Conservation (phyloP, 2,113 vertebrate genomes). For the Diglossa brunneiventris region DNA sequence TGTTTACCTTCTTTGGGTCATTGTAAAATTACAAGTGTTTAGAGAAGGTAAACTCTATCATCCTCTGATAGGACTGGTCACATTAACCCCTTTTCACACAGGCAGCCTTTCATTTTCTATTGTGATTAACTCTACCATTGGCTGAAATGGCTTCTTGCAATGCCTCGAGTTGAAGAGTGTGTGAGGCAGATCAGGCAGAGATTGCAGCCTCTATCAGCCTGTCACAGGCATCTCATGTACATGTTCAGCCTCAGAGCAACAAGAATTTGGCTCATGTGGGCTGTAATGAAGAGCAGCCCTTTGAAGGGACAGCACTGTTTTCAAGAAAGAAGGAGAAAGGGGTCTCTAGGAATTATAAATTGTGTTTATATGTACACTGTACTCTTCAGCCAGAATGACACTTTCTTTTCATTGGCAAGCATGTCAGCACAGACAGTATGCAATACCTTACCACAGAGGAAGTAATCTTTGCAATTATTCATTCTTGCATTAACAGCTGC, state of each 20-base stretch:
- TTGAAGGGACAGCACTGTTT: background rate
- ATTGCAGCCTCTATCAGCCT: background rate
- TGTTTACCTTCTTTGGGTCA: background rate
- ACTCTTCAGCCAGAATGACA: background rate
- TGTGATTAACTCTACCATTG: background rate
- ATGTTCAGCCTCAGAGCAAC: rapidly evolving
- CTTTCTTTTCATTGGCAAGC: background rate
- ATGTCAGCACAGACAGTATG: background rate
- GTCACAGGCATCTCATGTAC: background rate
- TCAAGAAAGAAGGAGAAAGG: background rate
- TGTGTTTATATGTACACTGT: background rate
- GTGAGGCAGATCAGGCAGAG: background rate
- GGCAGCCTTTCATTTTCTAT: background rate
- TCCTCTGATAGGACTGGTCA: background rate
- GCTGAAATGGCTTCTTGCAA: background rate
- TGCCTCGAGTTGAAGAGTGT: background rate
- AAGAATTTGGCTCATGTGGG: background rate
- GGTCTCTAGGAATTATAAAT: background rate
- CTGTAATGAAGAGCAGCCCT: background rate
- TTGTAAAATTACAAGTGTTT: background rate
- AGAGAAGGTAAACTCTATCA: background rate
- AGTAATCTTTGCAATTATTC: background rate
- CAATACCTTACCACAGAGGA: background rate
- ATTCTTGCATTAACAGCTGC: background rate
- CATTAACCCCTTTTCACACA: background rate